These are phyloP conservation scores for Cryptomyrus ogoouensis DNA, from an alignment of 2,113 vertebrate genomes.

Conservation along the genomic window DNA sequence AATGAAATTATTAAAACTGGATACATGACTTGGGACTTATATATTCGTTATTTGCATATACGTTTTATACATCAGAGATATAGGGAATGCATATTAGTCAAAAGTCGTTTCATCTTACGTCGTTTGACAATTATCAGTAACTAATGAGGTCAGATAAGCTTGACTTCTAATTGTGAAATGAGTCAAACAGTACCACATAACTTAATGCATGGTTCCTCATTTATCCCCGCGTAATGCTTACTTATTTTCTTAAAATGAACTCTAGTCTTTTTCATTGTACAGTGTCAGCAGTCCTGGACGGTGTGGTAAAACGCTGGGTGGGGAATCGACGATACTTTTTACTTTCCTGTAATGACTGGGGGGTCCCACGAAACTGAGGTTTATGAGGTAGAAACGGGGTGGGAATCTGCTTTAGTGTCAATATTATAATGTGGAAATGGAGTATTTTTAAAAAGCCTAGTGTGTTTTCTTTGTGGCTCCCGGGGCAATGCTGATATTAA, in stretches of 20 bases:
- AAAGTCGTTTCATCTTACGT: neutral
- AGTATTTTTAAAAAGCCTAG: neutral
- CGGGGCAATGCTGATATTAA: neutral
- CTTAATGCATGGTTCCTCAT: neutral
- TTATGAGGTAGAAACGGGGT: neutral
- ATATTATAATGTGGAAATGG: neutral
- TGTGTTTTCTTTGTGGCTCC: neutral
- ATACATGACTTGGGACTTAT: neutral
- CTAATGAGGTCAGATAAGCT: neutral
- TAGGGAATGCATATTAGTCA: neutral
- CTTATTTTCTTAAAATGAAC: neutral
- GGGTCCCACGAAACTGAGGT: neutral
- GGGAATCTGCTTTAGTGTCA: neutral
- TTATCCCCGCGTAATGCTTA: neutral
- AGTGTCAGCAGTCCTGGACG: neutral
- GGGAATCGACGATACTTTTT: neutral
- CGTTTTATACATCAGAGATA: neutral
- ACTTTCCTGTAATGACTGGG: neutral
- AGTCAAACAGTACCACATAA: neutral
- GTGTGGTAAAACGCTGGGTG: neutral
- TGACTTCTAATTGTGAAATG: neutral
- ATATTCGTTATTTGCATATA: neutral
- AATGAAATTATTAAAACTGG: neutral
- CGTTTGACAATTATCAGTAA: neutral
- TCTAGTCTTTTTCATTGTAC: neutral